Base-by-base conservation (phyloP, 2,113 vertebrate species). In the Dromiciops gliroides region DNA sequence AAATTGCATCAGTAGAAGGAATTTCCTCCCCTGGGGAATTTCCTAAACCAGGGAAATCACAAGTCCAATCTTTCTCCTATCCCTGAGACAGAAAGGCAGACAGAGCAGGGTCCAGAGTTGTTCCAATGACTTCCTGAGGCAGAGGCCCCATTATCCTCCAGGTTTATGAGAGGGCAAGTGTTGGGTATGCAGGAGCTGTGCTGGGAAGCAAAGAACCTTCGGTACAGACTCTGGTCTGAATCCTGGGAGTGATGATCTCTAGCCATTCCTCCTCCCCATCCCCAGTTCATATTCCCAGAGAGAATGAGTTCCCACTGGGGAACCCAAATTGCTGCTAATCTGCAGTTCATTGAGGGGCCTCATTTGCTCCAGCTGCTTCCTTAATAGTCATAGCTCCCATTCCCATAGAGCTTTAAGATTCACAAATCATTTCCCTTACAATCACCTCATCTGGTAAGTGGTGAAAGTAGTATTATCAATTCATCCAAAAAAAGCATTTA, bases 361-460 rank as follows among this genome's bases (percentile, higher is more conserved):
- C 0, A 0, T 91, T 88, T 60, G 44, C 28, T 90, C 25, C 7
- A 3, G 16, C 2, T 28, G 44, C 44, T 47, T 52, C 28, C 19
- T n/a, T 83, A 83, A 83, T 83, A 83, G 44, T 83, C 67, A 83
- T 83, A 83, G 67, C 67, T 44, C 67, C 37, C 67, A 83, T 83
- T 83, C 44, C 67, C 67, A 83, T 5, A 44, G 67, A 83, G n/a
- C 37, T 44, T 83, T 83, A 23, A 83, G 67, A 44, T 44, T 83
- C n/a, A 83, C n/a, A 83, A 83, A 83, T 83, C 67, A 83, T 83
- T 44, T 83, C n/a, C 67, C n/a, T 83, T 83, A 83, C 67, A 83
- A 83, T 83, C 37, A 83, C 67, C 67, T 44, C 44, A n/a, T 83
- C 22, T 83, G 67, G n/a, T 83, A 44, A 83, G n/a, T n/a, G 23